phyloP scores from a whole-genome alignment of 1,140 invertebrate genomes.

The Drosophila insularis region DNA sequence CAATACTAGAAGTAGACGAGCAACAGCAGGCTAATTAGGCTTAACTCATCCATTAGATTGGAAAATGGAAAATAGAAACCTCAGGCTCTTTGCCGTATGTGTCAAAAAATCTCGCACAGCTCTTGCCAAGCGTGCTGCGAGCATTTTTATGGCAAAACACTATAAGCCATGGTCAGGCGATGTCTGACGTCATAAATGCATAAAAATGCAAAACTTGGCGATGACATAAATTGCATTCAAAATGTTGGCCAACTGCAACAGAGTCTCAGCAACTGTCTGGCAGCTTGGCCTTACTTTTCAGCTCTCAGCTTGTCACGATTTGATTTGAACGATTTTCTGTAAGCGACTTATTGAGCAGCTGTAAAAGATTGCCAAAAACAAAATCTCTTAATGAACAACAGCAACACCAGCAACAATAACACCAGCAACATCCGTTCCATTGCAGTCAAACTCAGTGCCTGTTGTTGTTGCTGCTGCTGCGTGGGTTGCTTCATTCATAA shows the following conservation, averaged over 20 bases:
- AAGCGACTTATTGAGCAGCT: conserved; percentile 15
- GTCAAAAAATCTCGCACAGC: neutral
- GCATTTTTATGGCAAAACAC: conserved; percentile 22
- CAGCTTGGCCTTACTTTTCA: neutral
- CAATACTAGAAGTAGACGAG: conserved; percentile 5
- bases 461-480: conserved; percentile 27
- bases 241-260: conserved; percentile 71
- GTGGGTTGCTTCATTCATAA: conserved; percentile 78
- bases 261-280: conserved; percentile 13
- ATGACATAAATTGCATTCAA: conserved; percentile 80
- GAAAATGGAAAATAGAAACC: neutral
- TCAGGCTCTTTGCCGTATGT: neutral
- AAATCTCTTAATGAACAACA: conserved; percentile 22
- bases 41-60: conserved; percentile 2
- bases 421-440: conserved; percentile 37
- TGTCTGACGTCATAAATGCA: conserved; percentile 67
- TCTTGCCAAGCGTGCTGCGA: neutral
- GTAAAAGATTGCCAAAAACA: conserved; percentile 10
- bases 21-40: conserved; percentile 63
- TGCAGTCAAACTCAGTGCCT: conserved; percentile 32
- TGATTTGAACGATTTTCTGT: conserved; percentile 26
- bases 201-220: conserved; percentile 55
- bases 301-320: conserved; percentile 12
- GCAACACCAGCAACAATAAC: conserved; percentile 27
- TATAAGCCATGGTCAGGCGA: conserved; percentile 62